Evolutionary conservation across 2,888 invertebrate species (phyloP), one percentile per base, ranked within the genome.

Genomic region (Stramonita haemastoma): DNA sequence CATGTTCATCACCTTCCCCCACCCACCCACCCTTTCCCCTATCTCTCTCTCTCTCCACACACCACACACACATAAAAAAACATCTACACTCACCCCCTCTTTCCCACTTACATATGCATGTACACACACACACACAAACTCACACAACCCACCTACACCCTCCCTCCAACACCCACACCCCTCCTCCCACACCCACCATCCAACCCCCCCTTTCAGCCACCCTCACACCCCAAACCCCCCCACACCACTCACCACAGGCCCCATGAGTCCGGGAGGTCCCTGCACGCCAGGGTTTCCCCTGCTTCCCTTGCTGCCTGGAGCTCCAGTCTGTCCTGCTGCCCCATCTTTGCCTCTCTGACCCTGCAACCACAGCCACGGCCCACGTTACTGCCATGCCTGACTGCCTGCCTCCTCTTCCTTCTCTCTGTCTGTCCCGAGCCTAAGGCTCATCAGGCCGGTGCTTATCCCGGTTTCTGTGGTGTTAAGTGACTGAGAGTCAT

Each of bases 211-310:
- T 13, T 79, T 26, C 26, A 15, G 8, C 77, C 60, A 60, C 60
- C 60, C 11, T 15, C 60, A 60, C 26, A 73, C 73, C 26, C 46
- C 19, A 46, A 5, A n/a, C 11, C 36, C 5, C 15, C 17, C 17
- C 34, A 57, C 19, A 29, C 57, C 29, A 86, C 66, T 89, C 77
- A 91, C 92, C 83, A n/a, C n/a, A n/a, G 92, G 92, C 90, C 91
- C 98, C 57, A 92, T 91, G 34, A 93, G 91, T 86, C 98, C 95
- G 97, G 97, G 90, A 97, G 97, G 90, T 96, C 98, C 98, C 93
- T 97, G 96, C 46, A 97, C 97, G 84, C 94, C 98, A 32, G 97
- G 97, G 1, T 97, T 96, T 19, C 98, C 98, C 81, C 97, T 97
- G 36, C 97, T 96, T 0, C 98, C 98, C 90, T 97, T 97, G 2